Percentiles rank a stretch among this genome's conserved stretches.
phyloP scores from a whole-genome alignment of 2,797 vertebrate genomes.

The Poecilia wingei region DNA sequence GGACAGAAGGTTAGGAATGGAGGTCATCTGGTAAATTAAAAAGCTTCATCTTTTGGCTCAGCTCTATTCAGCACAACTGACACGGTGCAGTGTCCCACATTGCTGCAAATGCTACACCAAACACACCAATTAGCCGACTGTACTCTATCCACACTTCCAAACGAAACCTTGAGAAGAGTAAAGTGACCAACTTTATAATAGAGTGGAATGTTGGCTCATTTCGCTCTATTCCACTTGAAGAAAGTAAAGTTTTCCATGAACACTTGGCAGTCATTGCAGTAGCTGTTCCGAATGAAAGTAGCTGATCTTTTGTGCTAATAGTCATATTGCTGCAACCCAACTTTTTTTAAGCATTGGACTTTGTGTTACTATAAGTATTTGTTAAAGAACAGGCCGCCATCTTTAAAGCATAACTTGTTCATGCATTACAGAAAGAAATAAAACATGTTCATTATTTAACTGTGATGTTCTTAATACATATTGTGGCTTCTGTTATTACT shows the following conservation, averaged over 20 bases:
- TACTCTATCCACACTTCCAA: not conserved
- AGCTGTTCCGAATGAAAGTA: not conserved
- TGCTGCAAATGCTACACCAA: not conserved
- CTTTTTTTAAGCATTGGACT: not conserved
- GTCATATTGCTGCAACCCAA: not conserved
- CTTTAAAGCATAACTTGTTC: not conserved
- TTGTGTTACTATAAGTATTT: not conserved
- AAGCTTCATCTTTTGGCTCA: too few species aligned
- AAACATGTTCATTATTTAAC: not conserved
- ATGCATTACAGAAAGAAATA: not conserved
- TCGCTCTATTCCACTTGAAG: not conserved
- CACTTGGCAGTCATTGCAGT: not conserved
- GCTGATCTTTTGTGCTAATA: not conserved
- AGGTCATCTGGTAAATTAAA: too few species aligned
- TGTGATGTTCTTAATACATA: not conserved
- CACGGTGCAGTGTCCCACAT: not conserved
- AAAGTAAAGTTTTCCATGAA: not conserved
- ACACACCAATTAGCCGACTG: not conserved
- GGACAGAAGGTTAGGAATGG: too few species aligned
- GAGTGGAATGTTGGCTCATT: not conserved
- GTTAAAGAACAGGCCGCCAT: not conserved
- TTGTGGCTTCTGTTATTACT: not conserved
- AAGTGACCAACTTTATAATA: not conserved
- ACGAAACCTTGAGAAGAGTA: not conserved
- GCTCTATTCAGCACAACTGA: not conserved